Evolutionary conservation across 2,797 vertebrate species (phyloP).

Genomic region (Dicrostonyx torquatus): DNA sequence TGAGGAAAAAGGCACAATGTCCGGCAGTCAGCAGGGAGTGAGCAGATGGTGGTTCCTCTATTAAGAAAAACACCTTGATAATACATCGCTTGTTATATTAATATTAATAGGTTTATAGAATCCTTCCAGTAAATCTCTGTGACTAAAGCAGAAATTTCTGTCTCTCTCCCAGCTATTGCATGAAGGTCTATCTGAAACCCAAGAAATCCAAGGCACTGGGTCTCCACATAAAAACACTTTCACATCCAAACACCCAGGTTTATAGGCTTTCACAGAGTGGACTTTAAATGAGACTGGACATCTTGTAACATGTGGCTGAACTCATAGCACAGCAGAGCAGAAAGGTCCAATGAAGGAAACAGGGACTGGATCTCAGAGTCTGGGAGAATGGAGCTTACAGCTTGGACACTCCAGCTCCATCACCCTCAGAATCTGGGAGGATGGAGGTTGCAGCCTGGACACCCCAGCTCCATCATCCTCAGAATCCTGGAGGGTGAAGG

Average conservation of each 20-base stretch:
- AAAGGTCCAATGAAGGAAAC: neutral
- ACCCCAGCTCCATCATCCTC: too few relatives aligned
- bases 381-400: neutral
- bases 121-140: neutral
- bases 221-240: constrained; percentile 21
- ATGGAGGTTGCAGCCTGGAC: too few relatives aligned
- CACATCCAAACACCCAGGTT: neutral
- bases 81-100: neutral
- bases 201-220: neutral
- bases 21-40: neutral
- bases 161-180: neutral
- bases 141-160: neutral
- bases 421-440: too few relatives aligned
- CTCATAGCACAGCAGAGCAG: neutral
- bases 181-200: neutral
- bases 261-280: neutral
- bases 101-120: neutral
- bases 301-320: neutral
- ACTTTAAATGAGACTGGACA: neutral
- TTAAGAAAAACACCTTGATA: neutral
- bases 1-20: neutral
- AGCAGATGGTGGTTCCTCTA: neutral
- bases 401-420: too few relatives aligned
- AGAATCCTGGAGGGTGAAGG: too few relatives aligned
- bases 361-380: neutral